These are phyloP conservation scores for Ceratina calcarata DNA, from an alignment of 1,140 invertebrate genomes.

Conservation along the genomic window DNA sequence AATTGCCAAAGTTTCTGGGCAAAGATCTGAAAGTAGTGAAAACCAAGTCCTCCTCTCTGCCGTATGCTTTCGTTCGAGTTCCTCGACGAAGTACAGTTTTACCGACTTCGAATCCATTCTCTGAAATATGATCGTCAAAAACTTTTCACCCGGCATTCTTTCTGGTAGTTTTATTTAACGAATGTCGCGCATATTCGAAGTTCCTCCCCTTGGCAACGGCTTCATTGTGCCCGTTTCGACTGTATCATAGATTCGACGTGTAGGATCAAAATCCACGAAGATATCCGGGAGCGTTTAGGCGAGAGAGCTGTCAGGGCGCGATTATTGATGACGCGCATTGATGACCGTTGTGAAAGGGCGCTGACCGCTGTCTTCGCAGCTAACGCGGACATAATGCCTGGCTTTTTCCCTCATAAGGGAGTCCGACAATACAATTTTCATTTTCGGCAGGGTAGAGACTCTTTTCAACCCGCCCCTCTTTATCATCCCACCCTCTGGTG, in stretches of 20 bases:
- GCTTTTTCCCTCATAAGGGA: slow-evolving; percentile 51
- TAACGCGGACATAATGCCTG: slow-evolving; percentile 77
- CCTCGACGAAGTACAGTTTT: slow-evolving; percentile 29
- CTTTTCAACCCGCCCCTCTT: slow-evolving; percentile 38
- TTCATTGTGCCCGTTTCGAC: neutral
- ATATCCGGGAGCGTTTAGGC: slow-evolving; percentile 43
- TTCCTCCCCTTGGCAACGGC: slow-evolving; percentile 3
- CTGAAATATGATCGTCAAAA: slow-evolving; percentile 36
- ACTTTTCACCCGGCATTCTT: slow-evolving; percentile 8
- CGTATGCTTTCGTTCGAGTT: slow-evolving; percentile 42
- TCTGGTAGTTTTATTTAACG: neutral
- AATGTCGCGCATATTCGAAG: neutral
- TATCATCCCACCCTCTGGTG: slow-evolving; percentile 30
- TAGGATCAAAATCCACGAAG: slow-evolving; percentile 46
- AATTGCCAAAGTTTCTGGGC: slow-evolving; percentile 67
- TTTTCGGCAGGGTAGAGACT: slow-evolving; percentile 69
- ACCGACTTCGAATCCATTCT: slow-evolving; percentile 37
- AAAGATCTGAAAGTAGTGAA: slow-evolving; percentile 12
- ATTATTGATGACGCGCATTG: slow-evolving; percentile 76
- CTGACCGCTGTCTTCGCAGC: slow-evolving; percentile 70
- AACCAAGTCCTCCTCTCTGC: slow-evolving; percentile 23
- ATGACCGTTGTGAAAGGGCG: slow-evolving; percentile 60
- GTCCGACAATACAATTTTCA: slow-evolving; percentile 75
- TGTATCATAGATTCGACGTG: slow-evolving; percentile 7
- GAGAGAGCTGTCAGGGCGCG: slow-evolving; percentile 68